Conservation (phyloP, 1,140 invertebrate genomes). For the Cataglyphis hispanica region DNA sequence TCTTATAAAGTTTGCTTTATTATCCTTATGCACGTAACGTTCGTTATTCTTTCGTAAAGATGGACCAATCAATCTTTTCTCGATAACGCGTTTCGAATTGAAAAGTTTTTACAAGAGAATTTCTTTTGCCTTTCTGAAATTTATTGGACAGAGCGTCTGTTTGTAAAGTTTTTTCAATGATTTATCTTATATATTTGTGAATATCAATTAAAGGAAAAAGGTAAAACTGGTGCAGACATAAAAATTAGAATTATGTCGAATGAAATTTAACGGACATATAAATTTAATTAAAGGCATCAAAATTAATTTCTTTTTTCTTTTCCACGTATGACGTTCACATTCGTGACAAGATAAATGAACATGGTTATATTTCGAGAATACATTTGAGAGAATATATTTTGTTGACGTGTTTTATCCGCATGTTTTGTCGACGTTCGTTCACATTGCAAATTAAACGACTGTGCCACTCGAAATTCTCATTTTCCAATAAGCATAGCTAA, state of each 20-base stretch:
- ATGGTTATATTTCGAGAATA: neutral
- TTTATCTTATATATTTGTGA: neutral
- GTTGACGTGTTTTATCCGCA: neutral
- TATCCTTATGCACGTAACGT: neutral
- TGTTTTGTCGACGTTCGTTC: slow-evolving; percentile 7
- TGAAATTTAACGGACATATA: neutral
- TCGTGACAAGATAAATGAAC: slow-evolving; percentile 1
- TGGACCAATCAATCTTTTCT: neutral
- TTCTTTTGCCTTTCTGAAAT: neutral
- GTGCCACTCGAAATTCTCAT: slow-evolving; percentile 9
- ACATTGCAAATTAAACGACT: slow-evolving; percentile 14
- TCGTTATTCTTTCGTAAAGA: neutral
- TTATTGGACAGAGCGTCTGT: neutral
- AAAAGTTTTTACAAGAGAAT: neutral
- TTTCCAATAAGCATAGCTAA: slow-evolving; percentile 37
- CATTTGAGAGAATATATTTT: slow-evolving; percentile 7
- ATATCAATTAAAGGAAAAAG: neutral
- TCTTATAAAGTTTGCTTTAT: neutral
- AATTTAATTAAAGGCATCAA: neutral
- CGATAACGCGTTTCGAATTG: neutral
- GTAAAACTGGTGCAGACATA: neutral
- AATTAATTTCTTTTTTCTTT: neutral
- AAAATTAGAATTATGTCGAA: neutral
- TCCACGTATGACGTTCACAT: neutral
- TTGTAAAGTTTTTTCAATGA: neutral